Evolutionary conservation across 2,113 vertebrate species (phyloP), one percentile per base, ranked within the genome.

Genomic region (Polyodon spathula): DNA sequence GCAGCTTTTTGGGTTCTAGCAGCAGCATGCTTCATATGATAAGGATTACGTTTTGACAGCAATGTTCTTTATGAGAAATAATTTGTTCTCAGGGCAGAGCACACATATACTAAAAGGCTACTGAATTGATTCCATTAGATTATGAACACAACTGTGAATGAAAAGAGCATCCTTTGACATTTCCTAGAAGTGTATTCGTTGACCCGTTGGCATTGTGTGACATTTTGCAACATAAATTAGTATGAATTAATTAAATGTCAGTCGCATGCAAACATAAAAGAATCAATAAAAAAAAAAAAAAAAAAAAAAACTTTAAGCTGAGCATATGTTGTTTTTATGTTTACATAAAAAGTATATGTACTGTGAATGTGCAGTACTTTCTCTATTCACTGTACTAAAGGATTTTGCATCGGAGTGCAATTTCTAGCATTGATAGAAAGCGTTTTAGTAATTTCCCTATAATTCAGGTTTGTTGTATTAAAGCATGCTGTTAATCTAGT

Each of bases 281-380:
- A 50, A n/a, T 14, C 8, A n/a, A n/a, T n/a, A 5, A 11, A 50
- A 14, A n/a, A 50, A 50, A n/a, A 50, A 50, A 12, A 14, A 50
- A 50, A n/a, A 50, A n/a, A n/a, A n/a, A n/a, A n/a, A n/a, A n/a
- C n/a, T 50, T 50, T 14, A 50, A 50, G n/a, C 6, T 50, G 11
- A 14, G 5, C n/a, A 4, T 4, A 14, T 12, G 11, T 14, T 12
- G 7, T 50, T 8, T 50, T 10, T 4, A 50, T n/a, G 11, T 50
- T 10, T 50, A n/a, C n/a, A n/a, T n/a, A 5, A n/a, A 14, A n/a
- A 12, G 4, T 5, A 10, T 50, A 4, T 12, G 46, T 5, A 50
- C 46, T 14, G 46, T 50, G n/a, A 50, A 10, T 27, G 14, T 63
- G 52, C 52, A 42, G 16, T 50, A 42, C 16, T 58, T n/a, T n/a